Base-by-base conservation (phyloP, 2,113 vertebrate species). In the Tachycineta bicolor region DNA sequence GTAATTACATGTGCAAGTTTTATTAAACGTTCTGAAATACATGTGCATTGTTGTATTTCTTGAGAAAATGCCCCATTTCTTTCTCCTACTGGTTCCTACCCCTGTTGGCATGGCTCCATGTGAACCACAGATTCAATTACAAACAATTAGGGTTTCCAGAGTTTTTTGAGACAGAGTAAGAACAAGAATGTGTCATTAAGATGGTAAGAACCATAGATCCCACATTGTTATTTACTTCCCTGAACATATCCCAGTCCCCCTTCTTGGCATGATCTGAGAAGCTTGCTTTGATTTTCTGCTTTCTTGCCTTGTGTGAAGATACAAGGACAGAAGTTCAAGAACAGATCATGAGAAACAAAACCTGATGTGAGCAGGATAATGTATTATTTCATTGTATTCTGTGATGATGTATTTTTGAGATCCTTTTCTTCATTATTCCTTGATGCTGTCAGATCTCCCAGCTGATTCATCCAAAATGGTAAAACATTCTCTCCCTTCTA, bases 201-300 rank as follows among this genome's bases (percentile, higher is more conserved):
- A 16, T 64, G 19, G 12, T 23, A 87, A 68, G 47, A 84, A n/a
- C n/a, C 12, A 16, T 39, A 11, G 8, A 41, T n/a, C 71, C 62
- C 14, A 7, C 29, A 28, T 23, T 73, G 14, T 71, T 82, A 18
- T 55, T 75, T 71, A 41, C n/a, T 62, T 95, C 8, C 31, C 31
- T 3, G 3, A 80, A 53, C 0, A 1, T 49, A n/a, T 24, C 12
- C 10, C 12, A 8, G 24, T 62, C n/a, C 6, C 8, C 4, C 5
- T 68, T 91, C 44, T 64, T 79, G 31, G 22, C 15, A 29, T 76
- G 22, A 68, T 64, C 46, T 25, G 8, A 58, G 41, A 43, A 85
- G 41, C 29, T 83, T 95, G 25, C 73, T 69, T 81, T 74, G 25
- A 29, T 96, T 87, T 91, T 83, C 37, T 89, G 47, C 11, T 84